phyloP scores from a whole-genome alignment of 2,888 invertebrate species.

The Congeria kusceri region DNA sequence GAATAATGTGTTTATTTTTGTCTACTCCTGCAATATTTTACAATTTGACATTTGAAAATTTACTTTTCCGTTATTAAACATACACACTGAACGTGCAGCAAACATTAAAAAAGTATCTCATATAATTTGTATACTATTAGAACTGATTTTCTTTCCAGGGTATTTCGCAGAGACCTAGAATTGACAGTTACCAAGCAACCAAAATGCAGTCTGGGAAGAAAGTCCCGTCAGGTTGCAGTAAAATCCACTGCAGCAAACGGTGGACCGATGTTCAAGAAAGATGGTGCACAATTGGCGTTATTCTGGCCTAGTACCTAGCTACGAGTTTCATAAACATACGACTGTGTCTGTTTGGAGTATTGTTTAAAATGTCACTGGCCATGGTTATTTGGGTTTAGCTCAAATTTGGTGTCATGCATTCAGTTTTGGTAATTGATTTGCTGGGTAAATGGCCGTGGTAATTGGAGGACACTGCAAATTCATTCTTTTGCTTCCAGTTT shows the following conservation, averaged over 20 bases:
- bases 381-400: too few relatives aligned
- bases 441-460: too few relatives aligned
- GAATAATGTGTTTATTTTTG: background rate
- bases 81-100: too few relatives aligned
- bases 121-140: too few relatives aligned
- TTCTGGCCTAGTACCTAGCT: conserved; percentile 76
- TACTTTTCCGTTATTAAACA: too few relatives aligned
- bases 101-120: too few relatives aligned
- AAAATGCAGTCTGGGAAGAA: conserved; percentile 94
- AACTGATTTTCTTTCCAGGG: conserved; percentile 80
- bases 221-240: conserved; percentile 88
- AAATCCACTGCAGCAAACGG: conserved; percentile 86
- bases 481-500: too few relatives aligned
- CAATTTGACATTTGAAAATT: too few relatives aligned
- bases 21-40: background rate
- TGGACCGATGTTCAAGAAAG: conserved; percentile 84
- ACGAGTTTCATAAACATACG: background rate
- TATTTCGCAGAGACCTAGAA: conserved; percentile 90
- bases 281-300: conserved; percentile 81
- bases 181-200: conserved; percentile 91
- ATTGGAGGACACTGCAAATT: too few relatives aligned
- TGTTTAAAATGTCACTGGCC: too few relatives aligned
- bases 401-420: too few relatives aligned
- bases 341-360: background rate
- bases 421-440: too few relatives aligned